These are phyloP conservation scores for Helogale parvula DNA, from an alignment of 2,113 vertebrate species.

Conservation along the genomic window DNA sequence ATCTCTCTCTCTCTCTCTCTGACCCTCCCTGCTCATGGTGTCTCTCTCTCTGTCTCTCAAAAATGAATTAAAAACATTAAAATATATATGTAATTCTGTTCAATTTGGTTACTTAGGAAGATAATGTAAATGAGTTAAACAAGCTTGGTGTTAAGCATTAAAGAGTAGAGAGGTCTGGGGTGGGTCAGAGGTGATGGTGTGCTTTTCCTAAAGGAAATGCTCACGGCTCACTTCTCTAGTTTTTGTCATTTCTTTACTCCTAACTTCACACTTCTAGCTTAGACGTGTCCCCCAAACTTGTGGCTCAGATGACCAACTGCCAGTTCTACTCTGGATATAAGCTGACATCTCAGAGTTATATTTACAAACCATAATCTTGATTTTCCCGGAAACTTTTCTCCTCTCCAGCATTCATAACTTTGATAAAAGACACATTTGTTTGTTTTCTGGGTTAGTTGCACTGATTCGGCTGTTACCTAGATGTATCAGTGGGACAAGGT, in stretches of 20 bases:
- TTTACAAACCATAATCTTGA: not conserved
- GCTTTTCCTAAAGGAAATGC: not conserved
- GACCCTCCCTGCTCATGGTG: too few relatives aligned
- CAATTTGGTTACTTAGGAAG: not conserved
- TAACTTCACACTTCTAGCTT: not conserved
- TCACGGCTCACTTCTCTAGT: not conserved
- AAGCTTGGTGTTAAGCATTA: not conserved
- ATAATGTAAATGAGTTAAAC: not conserved
- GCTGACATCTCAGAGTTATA: not conserved
- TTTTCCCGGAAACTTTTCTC: not conserved
- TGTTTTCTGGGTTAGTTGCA: not conserved
- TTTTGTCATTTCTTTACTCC: not conserved
- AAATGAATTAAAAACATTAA: too few relatives aligned
- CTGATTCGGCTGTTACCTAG: not conserved
- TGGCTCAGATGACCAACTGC: not conserved
- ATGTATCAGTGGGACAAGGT: not conserved
- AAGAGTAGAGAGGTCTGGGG: not conserved
- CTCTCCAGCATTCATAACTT: not conserved
- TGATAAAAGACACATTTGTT: not conserved
- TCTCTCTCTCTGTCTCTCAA: too few relatives aligned
- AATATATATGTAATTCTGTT: not conserved
- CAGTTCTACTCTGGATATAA: not conserved
- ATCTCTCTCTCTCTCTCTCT: too few relatives aligned
- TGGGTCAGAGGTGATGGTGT: not conserved
- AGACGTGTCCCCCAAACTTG: not conserved